Base-by-base conservation (phyloP, 2,797 vertebrate genomes). In the Cirrhinus mrigala region DNA sequence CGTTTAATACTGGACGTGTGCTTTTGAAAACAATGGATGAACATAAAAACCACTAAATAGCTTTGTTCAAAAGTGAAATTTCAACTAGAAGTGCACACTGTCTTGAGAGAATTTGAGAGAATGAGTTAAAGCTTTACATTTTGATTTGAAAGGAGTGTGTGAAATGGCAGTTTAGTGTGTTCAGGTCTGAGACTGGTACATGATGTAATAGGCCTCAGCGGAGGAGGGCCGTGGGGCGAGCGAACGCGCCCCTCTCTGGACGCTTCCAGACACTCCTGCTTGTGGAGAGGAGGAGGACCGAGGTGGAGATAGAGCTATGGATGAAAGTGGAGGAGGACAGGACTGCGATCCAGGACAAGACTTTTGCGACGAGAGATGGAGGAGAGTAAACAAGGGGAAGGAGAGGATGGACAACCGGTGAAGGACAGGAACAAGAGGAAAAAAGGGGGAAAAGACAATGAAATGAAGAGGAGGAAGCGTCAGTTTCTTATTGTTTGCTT, bases 211-310 rank as follows among this genome's bases (percentile, higher is more conserved):
- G 54, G 85, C 29, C 40, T 87, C 87, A 77, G 85, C 20, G 54
- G 84, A 81, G 22, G 88, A 85, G 4, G 89, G 83, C 1, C 14
- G 48, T 54, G 81, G 50, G 86, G 77, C 48, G 22, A 83, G 86
- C 54, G 85, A 80, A 14, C 7, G 27, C 56, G 69, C 66, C 70
- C 50, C 84, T 74, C 82, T 89, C 60, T 82, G 87, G 86, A 74
- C 71, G 82, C 95, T 94, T 95, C 93, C 94, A 94, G 94, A 95
- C 94, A 95, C 94, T 94, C 95, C 93, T 89, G 94, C 6, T 24
- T 60, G n/a, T 93, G 89, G 94, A 88, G 95, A 64, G 56, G 75
- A 93, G 88, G 87, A 91, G 52, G 91, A 91, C 93, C 93, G 91
- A 68, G n/a, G 24, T 83, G 76, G 84, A 82, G 85, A 84, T 84